Conservation (phyloP, 2,888 invertebrate genomes). For the Cantharis nigra region DNA sequence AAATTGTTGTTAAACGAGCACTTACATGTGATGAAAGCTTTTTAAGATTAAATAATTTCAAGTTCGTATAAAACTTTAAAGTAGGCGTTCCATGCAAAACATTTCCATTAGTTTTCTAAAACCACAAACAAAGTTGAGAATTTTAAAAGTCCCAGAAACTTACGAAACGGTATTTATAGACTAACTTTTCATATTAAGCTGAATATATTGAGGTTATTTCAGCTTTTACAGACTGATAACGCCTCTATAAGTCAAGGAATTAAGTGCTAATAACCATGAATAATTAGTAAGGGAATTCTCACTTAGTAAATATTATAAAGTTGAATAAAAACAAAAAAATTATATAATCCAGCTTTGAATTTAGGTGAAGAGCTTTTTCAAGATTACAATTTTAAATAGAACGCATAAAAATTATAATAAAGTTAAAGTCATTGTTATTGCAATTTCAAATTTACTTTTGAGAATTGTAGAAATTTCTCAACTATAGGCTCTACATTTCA, state of each 20-base stretch:
- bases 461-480: background rate
- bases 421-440: too few species aligned
- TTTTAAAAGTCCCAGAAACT: slow-evolving; percentile 23
- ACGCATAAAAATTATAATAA: too few species aligned
- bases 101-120: slow-evolving; percentile 24
- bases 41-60: slow-evolving; percentile 15
- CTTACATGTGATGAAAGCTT: background rate
- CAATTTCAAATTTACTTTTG: background rate
- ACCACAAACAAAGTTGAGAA: slow-evolving; percentile 20
- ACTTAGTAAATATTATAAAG: slow-evolving; percentile 17
- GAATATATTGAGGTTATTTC: slow-evolving; percentile 29
- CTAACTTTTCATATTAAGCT: slow-evolving; percentile 32
- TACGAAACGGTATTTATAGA: slow-evolving; percentile 27
- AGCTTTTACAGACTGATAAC: slow-evolving; percentile 27
- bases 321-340: background rate
- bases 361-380: background rate
- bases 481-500: background rate
- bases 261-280: slow-evolving; percentile 23
- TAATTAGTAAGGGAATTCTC: slow-evolving; percentile 17
- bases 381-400: too few species aligned
- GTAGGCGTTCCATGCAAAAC: slow-evolving; percentile 16
- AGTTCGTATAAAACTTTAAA: slow-evolving; percentile 11
- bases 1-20: background rate
- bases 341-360: background rate
- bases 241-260: slow-evolving; percentile 22